Evolutionary conservation across 2,113 vertebrate species (phyloP).

Genomic region (Seriola quinqueradiata): DNA sequence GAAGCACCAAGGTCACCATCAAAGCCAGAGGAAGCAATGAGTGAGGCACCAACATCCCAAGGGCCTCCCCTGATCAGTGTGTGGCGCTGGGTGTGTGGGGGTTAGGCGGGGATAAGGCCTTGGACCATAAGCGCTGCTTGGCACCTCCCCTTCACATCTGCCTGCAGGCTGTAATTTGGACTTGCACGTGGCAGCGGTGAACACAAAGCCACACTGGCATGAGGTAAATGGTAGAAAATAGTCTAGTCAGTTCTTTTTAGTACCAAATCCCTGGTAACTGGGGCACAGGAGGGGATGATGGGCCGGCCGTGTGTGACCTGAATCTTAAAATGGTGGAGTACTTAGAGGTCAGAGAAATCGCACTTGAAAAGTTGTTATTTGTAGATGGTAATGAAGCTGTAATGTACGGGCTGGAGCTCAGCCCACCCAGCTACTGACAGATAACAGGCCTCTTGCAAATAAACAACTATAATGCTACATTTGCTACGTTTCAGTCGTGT

Average conservation of each 20-base stretch:
- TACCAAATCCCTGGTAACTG: constrained; percentile 53
- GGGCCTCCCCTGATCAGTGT: constrained; percentile 46
- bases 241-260: constrained; percentile 67
- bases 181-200: constrained; percentile 80
- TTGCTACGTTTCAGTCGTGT: constrained; percentile 15
- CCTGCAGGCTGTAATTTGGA: constrained; percentile 82
- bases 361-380: constrained; percentile 50
- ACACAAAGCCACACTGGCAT: constrained; percentile 79
- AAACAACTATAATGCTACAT: constrained; percentile 43
- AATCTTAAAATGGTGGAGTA: constrained; percentile 66
- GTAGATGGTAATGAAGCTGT: constrained; percentile 62
- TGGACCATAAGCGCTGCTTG: constrained; percentile 56
- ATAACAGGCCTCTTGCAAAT: constrained; percentile 33
- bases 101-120: constrained; percentile 60
- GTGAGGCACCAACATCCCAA: constrained; percentile 33
- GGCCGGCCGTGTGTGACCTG: constrained; percentile 60
- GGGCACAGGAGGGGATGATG: constrained; percentile 39
- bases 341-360: constrained; percentile 37
- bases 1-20: constrained; percentile 54
- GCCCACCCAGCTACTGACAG: constrained; percentile 47
- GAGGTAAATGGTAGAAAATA: constrained; percentile 82
- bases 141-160: constrained; percentile 74
- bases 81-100: constrained; percentile 32
- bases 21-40: constrained; percentile 48
- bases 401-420: constrained; percentile 33